Percentiles rank a stretch among this genome's conserved stretches.
phyloP scores from a whole-genome alignment of 2,888 invertebrate species.

The Baronia brevicornis region DNA sequence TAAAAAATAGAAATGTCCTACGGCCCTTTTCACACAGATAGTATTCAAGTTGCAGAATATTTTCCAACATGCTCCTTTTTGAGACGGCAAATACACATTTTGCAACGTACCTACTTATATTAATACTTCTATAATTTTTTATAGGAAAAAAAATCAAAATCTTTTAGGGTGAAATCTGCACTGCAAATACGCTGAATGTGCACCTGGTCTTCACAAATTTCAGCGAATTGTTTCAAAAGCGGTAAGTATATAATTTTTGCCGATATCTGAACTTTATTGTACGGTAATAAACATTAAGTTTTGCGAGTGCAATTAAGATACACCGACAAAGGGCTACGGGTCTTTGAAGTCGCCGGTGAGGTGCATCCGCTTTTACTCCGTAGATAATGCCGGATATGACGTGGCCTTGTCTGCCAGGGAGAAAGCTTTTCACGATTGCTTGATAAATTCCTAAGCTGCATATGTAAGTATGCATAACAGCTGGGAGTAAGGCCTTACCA shows the following conservation, averaged over 20 bases:
- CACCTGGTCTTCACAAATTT: constrained; percentile 8
- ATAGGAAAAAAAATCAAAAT: too few species aligned
- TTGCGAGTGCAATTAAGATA: constrained; percentile 56
- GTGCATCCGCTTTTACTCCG: constrained; percentile 66
- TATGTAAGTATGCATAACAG: constrained; percentile 32
- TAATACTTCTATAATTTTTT: too few species aligned
- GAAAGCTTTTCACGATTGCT: constrained; percentile 68
- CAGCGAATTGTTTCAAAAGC: constrained; percentile 22
- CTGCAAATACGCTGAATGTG: too few species aligned
- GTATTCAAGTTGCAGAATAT: too few species aligned
- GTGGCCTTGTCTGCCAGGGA: constrained; percentile 51
- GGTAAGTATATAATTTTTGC: constrained; percentile 25
- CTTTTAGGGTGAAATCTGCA: too few species aligned
- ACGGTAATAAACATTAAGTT: constrained; percentile 51
- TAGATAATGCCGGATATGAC: constrained; percentile 63
- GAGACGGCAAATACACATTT: too few species aligned
- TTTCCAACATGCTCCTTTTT: too few species aligned
- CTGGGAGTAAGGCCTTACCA: constrained; percentile 43
- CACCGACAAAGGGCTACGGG: constrained; percentile 53
- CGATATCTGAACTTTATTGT: constrained; percentile 38
- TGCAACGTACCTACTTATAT: too few species aligned
- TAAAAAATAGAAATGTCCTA: too few species aligned
- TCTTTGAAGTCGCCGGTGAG: constrained; percentile 56
- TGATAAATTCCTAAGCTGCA: constrained; percentile 58
- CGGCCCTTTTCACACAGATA: too few species aligned